A percentile compares a stretch with the other conserved stretches of the same genome.
These are phyloP conservation scores for Eretmochelys imbricata DNA, from an alignment of 2,113 vertebrate genomes.

Conservation along the genomic window DNA sequence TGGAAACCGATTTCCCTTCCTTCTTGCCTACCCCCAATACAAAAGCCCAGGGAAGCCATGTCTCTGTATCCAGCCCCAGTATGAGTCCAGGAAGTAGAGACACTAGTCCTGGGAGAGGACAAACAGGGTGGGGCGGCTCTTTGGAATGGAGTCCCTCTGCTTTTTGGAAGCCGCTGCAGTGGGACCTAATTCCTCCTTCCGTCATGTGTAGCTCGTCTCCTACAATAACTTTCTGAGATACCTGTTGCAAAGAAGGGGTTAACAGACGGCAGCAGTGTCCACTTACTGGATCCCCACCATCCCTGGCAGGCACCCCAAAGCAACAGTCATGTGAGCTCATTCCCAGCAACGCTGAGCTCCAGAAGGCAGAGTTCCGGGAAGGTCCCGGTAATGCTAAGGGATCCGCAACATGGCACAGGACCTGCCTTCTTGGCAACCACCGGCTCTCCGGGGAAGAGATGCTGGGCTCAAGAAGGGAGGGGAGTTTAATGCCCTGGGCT, in stretches of 20 bases:
- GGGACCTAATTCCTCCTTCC: not conserved
- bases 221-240: accelerated
- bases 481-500: not conserved
- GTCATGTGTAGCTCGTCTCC: not conserved
- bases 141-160: accelerated
- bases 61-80: accelerated
- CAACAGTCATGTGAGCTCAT: slow-evolving; percentile 68
- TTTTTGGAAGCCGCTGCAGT: not conserved
- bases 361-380: slow-evolving; percentile 79
- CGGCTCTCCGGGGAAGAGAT: not conserved
- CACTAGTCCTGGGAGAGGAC: accelerated
- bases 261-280: slow-evolving; percentile 46
- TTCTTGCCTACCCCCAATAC: not conserved
- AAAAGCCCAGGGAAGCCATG: not conserved
- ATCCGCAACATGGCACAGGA: slow-evolving; percentile 42
- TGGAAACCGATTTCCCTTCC: not conserved
- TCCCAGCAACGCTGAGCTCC: slow-evolving; percentile 69
- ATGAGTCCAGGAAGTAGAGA: accelerated
- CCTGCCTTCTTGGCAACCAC: not conserved
- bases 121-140: accelerated
- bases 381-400: slow-evolving; percentile 49
- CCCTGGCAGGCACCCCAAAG: slow-evolving; percentile 74
- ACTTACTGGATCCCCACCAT: slow-evolving; percentile 68
- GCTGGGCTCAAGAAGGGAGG: not conserved
- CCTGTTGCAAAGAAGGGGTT: slow-evolving; percentile 31